These are phyloP conservation scores for Bothrops alternatus DNA, from an alignment of 2,797 vertebrate genomes.

Conservation along the genomic window DNA sequence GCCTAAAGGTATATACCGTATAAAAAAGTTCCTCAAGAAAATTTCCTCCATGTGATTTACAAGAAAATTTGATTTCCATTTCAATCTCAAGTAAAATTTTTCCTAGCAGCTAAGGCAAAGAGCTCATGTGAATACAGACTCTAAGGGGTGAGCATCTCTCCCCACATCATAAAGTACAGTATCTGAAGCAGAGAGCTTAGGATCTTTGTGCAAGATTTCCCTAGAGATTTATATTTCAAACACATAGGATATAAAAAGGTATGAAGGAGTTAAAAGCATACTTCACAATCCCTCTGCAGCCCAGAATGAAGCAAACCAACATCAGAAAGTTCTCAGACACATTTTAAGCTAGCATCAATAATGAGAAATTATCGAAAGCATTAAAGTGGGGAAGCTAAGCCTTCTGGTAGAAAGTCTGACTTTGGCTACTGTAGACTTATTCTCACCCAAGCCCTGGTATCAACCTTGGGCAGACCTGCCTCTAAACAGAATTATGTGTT, in stretches of 20 bases:
- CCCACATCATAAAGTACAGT: neutral
- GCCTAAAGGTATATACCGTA: neutral
- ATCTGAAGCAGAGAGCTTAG: neutral
- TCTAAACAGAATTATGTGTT: neutral
- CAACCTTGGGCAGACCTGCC: neutral
- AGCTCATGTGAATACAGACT: neutral
- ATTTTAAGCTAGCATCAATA: neutral
- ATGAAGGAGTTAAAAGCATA: neutral
- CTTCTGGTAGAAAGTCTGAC: neutral
- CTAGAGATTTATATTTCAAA: neutral
- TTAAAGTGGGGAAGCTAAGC: neutral
- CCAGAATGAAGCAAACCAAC: neutral
- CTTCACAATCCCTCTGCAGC: neutral
- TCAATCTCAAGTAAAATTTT: neutral
- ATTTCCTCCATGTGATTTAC: neutral
- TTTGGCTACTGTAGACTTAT: neutral
- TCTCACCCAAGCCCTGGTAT: neutral
- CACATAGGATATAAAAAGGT: neutral
- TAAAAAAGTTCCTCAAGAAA: neutral
- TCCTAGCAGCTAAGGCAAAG: neutral
- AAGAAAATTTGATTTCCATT: neutral
- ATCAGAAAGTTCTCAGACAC: neutral
- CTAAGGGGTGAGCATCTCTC: too few species aligned
- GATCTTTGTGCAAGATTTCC: neutral
- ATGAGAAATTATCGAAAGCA: neutral